phyloP scores from a whole-genome alignment of 2,797 vertebrate genomes.

The Sebastes iracundus region DNA sequence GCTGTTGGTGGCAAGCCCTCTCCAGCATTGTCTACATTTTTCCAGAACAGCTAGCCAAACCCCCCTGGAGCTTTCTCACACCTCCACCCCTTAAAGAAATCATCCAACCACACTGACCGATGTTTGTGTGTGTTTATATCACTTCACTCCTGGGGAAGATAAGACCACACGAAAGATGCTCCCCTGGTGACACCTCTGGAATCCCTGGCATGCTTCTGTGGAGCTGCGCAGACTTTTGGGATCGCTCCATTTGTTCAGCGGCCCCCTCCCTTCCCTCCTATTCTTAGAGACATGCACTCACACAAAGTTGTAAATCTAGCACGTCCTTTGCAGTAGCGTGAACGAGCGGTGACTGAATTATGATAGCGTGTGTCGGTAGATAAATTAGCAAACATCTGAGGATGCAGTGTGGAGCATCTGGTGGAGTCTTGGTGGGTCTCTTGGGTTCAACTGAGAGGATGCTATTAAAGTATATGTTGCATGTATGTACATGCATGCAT shows the following conservation, averaged over 20 bases:
- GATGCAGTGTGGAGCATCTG: slow-evolving; percentile 33
- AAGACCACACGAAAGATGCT: slow-evolving; percentile 62
- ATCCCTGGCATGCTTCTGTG: slow-evolving; percentile 66
- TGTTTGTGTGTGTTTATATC: slow-evolving; percentile 53
- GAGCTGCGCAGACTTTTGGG: slow-evolving; percentile 42
- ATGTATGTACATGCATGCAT: neutral
- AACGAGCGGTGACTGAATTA: slow-evolving; percentile 34
- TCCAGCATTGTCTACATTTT: slow-evolving; percentile 53
- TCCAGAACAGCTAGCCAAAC: slow-evolving; percentile 32
- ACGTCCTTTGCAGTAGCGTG: slow-evolving; percentile 32
- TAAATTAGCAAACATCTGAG: slow-evolving; percentile 29
- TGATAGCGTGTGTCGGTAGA: slow-evolving; percentile 13
- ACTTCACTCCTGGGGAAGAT: slow-evolving; percentile 36
- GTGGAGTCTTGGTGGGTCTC: neutral
- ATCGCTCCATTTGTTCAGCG: slow-evolving; percentile 37
- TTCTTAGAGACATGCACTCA: slow-evolving; percentile 44
- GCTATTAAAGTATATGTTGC: neutral
- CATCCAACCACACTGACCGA: slow-evolving; percentile 11
- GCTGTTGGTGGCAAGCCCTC: slow-evolving; percentile 35
- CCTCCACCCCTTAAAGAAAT: slow-evolving; percentile 6
- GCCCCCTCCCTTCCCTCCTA: slow-evolving; percentile 44
- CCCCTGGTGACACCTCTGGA: slow-evolving; percentile 70
- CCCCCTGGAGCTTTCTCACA: slow-evolving; percentile 43
- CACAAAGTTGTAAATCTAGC: slow-evolving; percentile 52
- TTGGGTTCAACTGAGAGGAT: slow-evolving; percentile 1